A percentile compares a stretch with the other conserved stretches of the same genome.
These are phyloP conservation scores for Aphodius granarius DNA, from an alignment of 2,888 invertebrate genomes.

Conservation along the genomic window DNA sequence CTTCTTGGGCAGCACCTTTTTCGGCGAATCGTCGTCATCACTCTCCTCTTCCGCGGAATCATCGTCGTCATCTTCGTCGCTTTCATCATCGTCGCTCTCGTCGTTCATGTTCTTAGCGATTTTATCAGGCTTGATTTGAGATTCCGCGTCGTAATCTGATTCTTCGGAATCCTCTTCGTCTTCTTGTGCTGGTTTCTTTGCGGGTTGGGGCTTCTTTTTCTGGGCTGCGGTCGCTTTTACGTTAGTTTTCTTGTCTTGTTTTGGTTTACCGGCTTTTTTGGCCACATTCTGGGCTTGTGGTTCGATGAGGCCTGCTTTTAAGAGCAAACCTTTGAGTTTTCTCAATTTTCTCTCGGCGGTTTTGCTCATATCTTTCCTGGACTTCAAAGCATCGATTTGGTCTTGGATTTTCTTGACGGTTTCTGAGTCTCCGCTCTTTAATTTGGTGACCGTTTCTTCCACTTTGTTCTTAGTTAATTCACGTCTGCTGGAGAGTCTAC, in stretches of 20 bases:
- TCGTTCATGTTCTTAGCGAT: slow-evolving; percentile 25
- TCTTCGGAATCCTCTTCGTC: slow-evolving; percentile 27
- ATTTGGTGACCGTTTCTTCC: slow-evolving; percentile 12
- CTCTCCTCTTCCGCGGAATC: slow-evolving; percentile 31
- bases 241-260: slow-evolving; percentile 5
- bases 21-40: slow-evolving; percentile 30
- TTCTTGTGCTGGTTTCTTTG: slow-evolving; percentile 14
- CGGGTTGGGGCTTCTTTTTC: slow-evolving; percentile 2
- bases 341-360: slow-evolving; percentile 10
- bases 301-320: neutral
- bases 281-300: neutral
- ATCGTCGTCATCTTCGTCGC: slow-evolving; percentile 27
- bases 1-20: slow-evolving; percentile 15
- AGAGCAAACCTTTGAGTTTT: slow-evolving; percentile 6
- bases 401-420: slow-evolving; percentile 8
- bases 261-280: slow-evolving; percentile 4
- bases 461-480: slow-evolving; percentile 3
- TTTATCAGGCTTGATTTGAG: slow-evolving; percentile 23
- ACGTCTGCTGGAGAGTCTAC: slow-evolving; percentile 1
- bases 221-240: slow-evolving; percentile 3
- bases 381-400: slow-evolving; percentile 9
- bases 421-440: slow-evolving; percentile 10
- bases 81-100: slow-evolving; percentile 22
- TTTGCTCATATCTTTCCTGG: neutral
- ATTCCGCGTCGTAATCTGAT: slow-evolving; percentile 31